Evolutionary conservation across 2,113 vertebrate genomes (phyloP).

Genomic region (Caloenas nicobarica): DNA sequence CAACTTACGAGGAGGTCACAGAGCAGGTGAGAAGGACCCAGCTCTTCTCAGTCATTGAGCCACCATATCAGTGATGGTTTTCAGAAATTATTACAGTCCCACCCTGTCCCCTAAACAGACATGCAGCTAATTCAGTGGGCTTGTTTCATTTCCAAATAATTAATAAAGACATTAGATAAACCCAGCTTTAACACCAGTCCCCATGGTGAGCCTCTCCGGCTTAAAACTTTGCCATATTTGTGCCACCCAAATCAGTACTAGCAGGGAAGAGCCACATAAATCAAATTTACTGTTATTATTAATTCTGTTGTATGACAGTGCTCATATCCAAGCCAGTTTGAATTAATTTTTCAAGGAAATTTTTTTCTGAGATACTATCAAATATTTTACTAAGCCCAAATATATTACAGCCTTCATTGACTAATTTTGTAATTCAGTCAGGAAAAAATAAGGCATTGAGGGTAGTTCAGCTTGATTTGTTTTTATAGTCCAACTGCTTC

Average conservation of each 20-base stretch:
- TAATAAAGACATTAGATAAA: not conserved
- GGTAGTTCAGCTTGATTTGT: slow-evolving; percentile 31
- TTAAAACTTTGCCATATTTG: not conserved
- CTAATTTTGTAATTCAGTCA: slow-evolving; percentile 50
- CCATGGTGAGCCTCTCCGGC: accelerated
- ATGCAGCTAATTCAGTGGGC: not conserved
- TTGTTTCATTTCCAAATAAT: not conserved
- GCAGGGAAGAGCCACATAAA: slow-evolving; percentile 30
- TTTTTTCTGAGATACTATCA: slow-evolving; percentile 19
- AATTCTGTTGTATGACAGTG: not conserved
- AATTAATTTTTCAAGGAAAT: slow-evolving; percentile 60
- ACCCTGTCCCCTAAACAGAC: not conserved
- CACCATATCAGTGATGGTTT: not conserved
- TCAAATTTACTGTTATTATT: slow-evolving; percentile 36
- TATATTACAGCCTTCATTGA: slow-evolving; percentile 33
- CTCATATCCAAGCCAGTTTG: slow-evolving; percentile 36
- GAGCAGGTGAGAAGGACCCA: not conserved
- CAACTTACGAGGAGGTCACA: not conserved
- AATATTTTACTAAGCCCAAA: slow-evolving; percentile 2
- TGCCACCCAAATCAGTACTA: not conserved
- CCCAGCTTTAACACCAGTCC: not conserved
- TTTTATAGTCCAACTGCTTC: slow-evolving; percentile 50
- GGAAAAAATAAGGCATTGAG: slow-evolving; percentile 18
- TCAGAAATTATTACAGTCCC: not conserved
- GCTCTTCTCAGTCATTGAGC: not conserved